Percentiles rank a stretch among this genome's conserved stretches.
Conservation (phyloP, 2,888 invertebrate genomes). For the Campoletis raptor region DNA sequence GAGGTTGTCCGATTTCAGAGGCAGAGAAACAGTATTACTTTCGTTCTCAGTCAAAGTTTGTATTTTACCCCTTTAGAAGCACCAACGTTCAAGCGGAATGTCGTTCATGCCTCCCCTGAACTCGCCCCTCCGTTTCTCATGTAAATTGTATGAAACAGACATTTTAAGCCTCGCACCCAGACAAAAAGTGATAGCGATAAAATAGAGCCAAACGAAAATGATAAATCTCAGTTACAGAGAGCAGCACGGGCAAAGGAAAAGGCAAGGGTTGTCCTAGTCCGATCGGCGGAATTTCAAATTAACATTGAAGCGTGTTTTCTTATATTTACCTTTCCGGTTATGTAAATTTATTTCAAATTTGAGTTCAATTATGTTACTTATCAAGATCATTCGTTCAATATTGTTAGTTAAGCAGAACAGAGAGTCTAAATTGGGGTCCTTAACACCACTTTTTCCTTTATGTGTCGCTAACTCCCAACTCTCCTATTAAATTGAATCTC, state of each 20-base stretch:
- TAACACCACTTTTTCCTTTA: background rate
- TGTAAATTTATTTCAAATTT: background rate
- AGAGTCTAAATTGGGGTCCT: background rate
- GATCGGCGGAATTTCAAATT: constrained; percentile 15
- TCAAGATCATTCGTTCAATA: background rate
- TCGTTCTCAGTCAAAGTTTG: constrained; percentile 32
- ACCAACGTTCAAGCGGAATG: constrained; percentile 34
- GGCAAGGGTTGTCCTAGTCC: background rate
- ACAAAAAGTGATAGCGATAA: constrained; percentile 24
- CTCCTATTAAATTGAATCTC: constrained; percentile 72
- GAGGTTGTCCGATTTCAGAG: constrained; percentile 11
- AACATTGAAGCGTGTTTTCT: constrained; percentile 4
- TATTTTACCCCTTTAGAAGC: constrained; percentile 25
- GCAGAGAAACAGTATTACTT: constrained; percentile 27
- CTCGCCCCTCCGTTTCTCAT: background rate
- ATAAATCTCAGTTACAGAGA: constrained; percentile 37
- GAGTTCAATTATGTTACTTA: background rate
- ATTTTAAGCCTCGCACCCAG: constrained; percentile 17
- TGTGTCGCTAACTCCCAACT: constrained; percentile 45
- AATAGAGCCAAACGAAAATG: constrained; percentile 6
- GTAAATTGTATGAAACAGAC: constrained; percentile 29
- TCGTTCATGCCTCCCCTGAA: constrained; percentile 41
- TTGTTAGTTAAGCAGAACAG: background rate
- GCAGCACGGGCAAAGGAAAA: too few relatives aligned
- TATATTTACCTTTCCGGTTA: background rate